Evolutionary conservation across 2,888 invertebrate species (phyloP).

Genomic region (Lampropteryx suffumata): DNA sequence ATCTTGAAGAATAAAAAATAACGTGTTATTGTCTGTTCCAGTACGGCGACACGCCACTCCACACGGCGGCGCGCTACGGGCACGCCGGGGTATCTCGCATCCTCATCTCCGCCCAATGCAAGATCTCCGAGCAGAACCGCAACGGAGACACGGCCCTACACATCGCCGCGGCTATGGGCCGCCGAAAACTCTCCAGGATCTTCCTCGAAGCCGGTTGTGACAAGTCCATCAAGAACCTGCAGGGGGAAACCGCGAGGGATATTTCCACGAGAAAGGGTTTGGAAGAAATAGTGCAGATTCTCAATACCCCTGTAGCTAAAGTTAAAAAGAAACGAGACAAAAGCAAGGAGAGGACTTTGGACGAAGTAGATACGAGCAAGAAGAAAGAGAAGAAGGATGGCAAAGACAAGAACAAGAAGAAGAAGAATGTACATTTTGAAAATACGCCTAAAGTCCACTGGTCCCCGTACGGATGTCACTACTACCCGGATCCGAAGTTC

Average conservation of each 20-base stretch:
- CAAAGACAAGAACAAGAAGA: slow-evolving; percentile 69
- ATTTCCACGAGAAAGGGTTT: slow-evolving; percentile 94
- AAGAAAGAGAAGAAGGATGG: slow-evolving; percentile 73
- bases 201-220: slow-evolving; percentile 93
- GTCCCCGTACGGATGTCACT: slow-evolving; percentile 96
- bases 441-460: slow-evolving; percentile 83
- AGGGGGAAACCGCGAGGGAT: slow-evolving; percentile 94
- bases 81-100: slow-evolving; percentile 98
- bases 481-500: slow-evolving; percentile 92
- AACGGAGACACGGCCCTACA: slow-evolving; percentile 98
- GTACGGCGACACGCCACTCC: slow-evolving; percentile 97
- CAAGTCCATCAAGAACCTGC: slow-evolving; percentile 87
- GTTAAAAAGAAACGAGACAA: slow-evolving; percentile 74
- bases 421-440: slow-evolving; percentile 82
- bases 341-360: slow-evolving; percentile 79
- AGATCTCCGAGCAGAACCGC: slow-evolving; percentile 95
- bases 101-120: slow-evolving; percentile 93
- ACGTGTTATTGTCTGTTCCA: slow-evolving; percentile 56
- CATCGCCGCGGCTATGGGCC: slow-evolving; percentile 96
- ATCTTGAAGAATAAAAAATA: background rate
- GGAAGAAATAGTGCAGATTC: slow-evolving; percentile 91
- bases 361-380: slow-evolving; percentile 73
- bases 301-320: slow-evolving; percentile 82
- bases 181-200: slow-evolving; percentile 94
- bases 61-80: slow-evolving; percentile 97